Evolutionary conservation across 2,113 vertebrate genomes (phyloP).

Genomic region (Gnathonemus longibarbis): DNA sequence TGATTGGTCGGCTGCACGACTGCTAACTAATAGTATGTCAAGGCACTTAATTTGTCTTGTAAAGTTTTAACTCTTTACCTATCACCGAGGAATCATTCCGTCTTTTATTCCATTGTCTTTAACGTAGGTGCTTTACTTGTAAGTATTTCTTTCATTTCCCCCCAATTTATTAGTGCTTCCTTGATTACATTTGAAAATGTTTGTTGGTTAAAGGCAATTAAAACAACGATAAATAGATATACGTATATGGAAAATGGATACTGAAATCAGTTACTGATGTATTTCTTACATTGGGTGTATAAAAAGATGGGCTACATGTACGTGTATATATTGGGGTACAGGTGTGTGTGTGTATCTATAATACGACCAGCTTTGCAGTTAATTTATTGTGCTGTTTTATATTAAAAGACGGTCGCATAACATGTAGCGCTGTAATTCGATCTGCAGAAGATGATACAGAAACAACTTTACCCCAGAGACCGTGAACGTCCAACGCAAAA

Average conservation of each 20-base stretch:
- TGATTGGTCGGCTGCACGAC: conserved; percentile 62
- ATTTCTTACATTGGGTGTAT: not conserved
- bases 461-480: not conserved
- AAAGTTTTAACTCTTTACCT: conserved; percentile 55
- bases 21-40: conserved; percentile 35
- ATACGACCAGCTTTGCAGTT: not conserved
- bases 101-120: not conserved
- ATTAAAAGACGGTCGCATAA: not conserved
- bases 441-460: not conserved
- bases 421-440: not conserved
- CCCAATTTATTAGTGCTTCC: not conserved
- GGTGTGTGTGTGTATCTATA: not conserved
- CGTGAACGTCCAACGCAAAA: not conserved
- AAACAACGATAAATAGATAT: not conserved
- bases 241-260: not conserved
- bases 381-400: not conserved
- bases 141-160: not conserved
- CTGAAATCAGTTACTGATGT: not conserved
- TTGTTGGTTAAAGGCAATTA: not conserved
- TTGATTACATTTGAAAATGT: not conserved
- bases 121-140: not conserved
- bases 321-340: not conserved
- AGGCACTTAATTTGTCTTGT: conserved; percentile 36
- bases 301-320: not conserved
- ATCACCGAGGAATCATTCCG: conserved; percentile 4